Evolutionary conservation across 2,797 vertebrate genomes (phyloP).

Genomic region (Rhynchotus rufescens): DNA sequence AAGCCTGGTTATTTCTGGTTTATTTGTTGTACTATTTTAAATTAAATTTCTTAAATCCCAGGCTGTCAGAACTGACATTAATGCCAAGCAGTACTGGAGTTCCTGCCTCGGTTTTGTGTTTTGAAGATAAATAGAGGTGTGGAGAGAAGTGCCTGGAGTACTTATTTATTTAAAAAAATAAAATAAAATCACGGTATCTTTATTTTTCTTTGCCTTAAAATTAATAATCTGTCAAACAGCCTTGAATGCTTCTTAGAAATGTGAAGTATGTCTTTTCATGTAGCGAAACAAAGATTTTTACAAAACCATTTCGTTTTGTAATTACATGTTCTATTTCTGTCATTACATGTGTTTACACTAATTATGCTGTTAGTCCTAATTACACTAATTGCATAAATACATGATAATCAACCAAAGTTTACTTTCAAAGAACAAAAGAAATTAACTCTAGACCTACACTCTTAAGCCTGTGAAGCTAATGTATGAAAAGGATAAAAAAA

Average conservation of each 20-base stretch:
- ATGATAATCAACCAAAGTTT: conserved; percentile 66
- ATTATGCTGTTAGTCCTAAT: conserved; percentile 77
- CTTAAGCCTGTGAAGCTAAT: not conserved
- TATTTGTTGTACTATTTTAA: not conserved
- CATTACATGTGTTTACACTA: conserved; percentile 70
- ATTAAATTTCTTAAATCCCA: not conserved
- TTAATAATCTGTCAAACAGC: not conserved
- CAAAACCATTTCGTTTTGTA: conserved; percentile 43
- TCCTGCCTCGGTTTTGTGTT: not conserved
- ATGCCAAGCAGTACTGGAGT: not conserved
- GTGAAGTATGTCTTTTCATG: not conserved
- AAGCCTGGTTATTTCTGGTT: not conserved
- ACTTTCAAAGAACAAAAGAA: conserved; percentile 74
- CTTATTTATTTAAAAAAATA: not conserved
- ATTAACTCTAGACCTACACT: conserved; percentile 45
- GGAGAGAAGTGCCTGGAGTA: not conserved
- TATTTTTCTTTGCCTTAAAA: conserved; percentile 12
- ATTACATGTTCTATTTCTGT: conserved; percentile 71
- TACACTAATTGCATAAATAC: conserved; percentile 79
- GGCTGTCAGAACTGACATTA: not conserved
- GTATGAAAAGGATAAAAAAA: not conserved
- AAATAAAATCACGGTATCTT: not conserved
- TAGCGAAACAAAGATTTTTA: conserved; percentile 48
- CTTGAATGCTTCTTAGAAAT: conserved; percentile 3
- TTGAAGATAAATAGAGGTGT: not conserved